Evolutionary conservation across 2,113 vertebrate species (phyloP).

Genomic region (Haemorhous mexicanus): DNA sequence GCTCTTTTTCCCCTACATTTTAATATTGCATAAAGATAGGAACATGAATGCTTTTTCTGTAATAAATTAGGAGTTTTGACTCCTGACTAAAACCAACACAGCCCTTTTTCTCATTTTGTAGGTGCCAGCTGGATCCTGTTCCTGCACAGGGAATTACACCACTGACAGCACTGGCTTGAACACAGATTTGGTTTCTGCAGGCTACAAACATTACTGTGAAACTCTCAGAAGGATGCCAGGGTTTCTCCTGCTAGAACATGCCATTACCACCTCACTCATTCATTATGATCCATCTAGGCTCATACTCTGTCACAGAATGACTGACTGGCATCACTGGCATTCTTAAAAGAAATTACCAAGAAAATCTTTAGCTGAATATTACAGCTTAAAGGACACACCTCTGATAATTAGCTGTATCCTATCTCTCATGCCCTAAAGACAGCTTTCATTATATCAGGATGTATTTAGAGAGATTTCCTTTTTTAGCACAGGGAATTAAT

Average conservation of each 20-base stretch:
- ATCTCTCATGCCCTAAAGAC: not conserved
- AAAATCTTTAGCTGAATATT: not conserved
- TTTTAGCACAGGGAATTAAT: not conserved
- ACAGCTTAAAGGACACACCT: not conserved
- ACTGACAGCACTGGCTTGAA: not conserved
- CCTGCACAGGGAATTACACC: not conserved
- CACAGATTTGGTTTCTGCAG: not conserved
- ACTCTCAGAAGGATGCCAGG: not conserved
- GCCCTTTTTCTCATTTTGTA: not conserved
- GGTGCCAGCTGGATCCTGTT: not conserved
- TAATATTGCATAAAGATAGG: not conserved
- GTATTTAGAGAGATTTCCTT: not conserved
- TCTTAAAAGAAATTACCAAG: not conserved
- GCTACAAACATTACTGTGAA: not conserved
- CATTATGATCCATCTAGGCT: not conserved
- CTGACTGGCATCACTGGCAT: not conserved
- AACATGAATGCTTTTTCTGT: not conserved
- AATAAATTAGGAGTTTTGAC: not conserved
- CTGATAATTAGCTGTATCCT: not conserved
- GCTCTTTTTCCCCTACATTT: rapidly evolving
- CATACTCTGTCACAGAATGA: not conserved
- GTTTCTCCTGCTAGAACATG: not conserved
- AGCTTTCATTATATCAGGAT: not conserved
- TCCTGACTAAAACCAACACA: not conserved
- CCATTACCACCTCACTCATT: not conserved